Percentiles rank a stretch among this genome's conserved stretches.
phyloP scores from a whole-genome alignment of 2,113 vertebrate species.

The Otocyon megalotis region DNA sequence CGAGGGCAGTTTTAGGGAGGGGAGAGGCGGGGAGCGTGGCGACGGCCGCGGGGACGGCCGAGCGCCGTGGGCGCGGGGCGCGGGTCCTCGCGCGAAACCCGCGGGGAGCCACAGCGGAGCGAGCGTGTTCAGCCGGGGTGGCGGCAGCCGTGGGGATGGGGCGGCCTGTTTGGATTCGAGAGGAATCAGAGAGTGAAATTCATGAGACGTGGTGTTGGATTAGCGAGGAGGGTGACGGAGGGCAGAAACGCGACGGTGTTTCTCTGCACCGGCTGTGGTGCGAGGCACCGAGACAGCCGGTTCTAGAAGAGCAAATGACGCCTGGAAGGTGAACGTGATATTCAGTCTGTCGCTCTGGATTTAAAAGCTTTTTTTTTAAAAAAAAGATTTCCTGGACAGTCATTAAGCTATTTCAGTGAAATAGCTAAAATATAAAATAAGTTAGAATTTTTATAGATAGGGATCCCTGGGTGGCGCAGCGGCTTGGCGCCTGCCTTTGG shows the following conservation, averaged over 20 bases:
- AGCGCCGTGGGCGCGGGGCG: too few species aligned
- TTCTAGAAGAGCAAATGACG: not conserved
- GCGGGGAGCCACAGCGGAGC: too few species aligned
- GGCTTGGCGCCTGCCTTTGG: too few species aligned
- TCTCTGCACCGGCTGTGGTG: not conserved
- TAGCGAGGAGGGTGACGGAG: not conserved
- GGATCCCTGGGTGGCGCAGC: too few species aligned
- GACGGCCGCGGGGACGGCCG: too few species aligned
- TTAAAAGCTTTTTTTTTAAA: not conserved
- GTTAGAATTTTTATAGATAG: not conserved
- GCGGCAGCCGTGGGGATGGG: not conserved
- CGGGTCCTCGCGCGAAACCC: too few species aligned
- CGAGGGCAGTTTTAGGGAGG: not conserved
- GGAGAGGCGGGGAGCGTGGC: not conserved
- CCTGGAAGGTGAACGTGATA: not conserved
- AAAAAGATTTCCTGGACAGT: not conserved
- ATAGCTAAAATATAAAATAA: not conserved
- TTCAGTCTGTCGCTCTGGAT: not conserved
- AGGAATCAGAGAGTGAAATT: not conserved
- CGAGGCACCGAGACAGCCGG: not conserved
- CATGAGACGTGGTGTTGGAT: not conserved
- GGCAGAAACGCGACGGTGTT: not conserved
- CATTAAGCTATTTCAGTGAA: conserved; percentile 8
- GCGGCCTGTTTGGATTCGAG: not conserved
- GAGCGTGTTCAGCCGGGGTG: too few species aligned